Evolutionary conservation across 2,113 vertebrate genomes (phyloP), one percentile per base, ranked within the genome.

Genomic region (Sigmodon hispidus): DNA sequence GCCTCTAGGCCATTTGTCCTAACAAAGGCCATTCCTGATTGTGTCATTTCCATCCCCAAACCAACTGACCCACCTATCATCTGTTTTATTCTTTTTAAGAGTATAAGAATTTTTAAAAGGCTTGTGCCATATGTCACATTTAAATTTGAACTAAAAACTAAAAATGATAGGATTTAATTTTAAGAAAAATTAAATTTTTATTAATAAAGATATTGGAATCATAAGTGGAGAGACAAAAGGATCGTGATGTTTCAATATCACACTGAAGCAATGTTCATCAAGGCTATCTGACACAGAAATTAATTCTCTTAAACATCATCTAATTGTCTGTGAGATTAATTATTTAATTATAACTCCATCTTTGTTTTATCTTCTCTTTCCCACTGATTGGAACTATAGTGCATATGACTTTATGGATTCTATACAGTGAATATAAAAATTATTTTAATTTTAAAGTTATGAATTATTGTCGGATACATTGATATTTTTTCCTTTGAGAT

Each of bases 331-430:
- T 31, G n/a, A 0, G 8, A 80, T 80, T 92, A 92, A 94, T 79
- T 85, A 70, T 90, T 88, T 90, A 45, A 59, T 86, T 81, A 89
- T 65, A 9, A n/a, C 57, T 93, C 86, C 79, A 65, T 84, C n/a
- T 84, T 92, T 95, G n/a, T 88, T 95, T 95, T 57, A 52, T 52
- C 26, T 84, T 15, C 10, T 87, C 67, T 90, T 89, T 70, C 59
- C 2, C 95, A 75, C 80, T 92, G 57, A 90, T 88, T 90, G 57
- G 13, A 19, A 45, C 29, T 31, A 80, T 2, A 83, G 34, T 4
- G 84, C 12, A 87, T 69, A 26, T 21, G 87, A 87, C 85, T 26
- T 80, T 57, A 0, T 31, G 48, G 86, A 85, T 45, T 92, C 79
- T 48, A 19, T 76, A 3, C 17, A 36, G 15, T 36, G 85, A 45